Conservation (phyloP, 30 jellyfish, hydroid and myxozoan species). For the Haliclystus octoradiatus region DNA sequence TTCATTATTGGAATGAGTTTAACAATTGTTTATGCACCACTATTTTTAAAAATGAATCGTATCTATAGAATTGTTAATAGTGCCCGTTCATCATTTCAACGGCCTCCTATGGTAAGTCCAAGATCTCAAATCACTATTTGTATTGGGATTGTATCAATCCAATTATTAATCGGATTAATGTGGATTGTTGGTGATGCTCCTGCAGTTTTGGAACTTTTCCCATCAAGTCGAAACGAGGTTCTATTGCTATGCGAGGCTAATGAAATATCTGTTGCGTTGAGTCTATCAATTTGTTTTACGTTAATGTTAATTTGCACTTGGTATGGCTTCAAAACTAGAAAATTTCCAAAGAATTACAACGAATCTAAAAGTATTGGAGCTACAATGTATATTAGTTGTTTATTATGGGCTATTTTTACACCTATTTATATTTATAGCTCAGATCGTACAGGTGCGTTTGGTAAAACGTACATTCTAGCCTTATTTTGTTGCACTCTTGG, state of each 20-base stretch:
- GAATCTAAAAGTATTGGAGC: conserved; percentile 23
- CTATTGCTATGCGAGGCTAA: conserved; percentile 5
- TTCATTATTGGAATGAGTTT: conserved; percentile 31
- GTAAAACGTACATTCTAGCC: conserved; percentile 4
- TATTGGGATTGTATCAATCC: not conserved
- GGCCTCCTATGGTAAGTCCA: conserved; percentile 38
- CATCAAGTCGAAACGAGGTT: not conserved
- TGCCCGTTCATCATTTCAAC: conserved; percentile 9
- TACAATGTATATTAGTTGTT: conserved; percentile 36
- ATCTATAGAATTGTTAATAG: conserved; percentile 33
- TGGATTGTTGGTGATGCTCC: conserved; percentile 16
- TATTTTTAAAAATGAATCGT: conserved; percentile 38
- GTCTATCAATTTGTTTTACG: conserved; percentile 11
- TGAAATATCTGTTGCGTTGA: not conserved
- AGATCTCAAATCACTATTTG: conserved; percentile 23
- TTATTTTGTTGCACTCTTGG: conserved; percentile 12
- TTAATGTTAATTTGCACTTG: conserved; percentile 19
- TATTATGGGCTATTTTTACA: conserved; percentile 25
- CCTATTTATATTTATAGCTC: conserved; percentile 14
- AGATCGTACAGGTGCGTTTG: conserved; percentile 5
- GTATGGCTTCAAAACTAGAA: conserved; percentile 28
- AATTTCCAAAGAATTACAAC: conserved; percentile 32
- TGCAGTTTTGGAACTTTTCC: not conserved
- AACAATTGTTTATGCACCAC: conserved; percentile 21
- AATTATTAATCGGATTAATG: conserved; percentile 16